Evolutionary conservation across 2,797 vertebrate species (phyloP), one percentile per base, ranked within the genome.

Genomic region (Cichlasoma orientale): DNA sequence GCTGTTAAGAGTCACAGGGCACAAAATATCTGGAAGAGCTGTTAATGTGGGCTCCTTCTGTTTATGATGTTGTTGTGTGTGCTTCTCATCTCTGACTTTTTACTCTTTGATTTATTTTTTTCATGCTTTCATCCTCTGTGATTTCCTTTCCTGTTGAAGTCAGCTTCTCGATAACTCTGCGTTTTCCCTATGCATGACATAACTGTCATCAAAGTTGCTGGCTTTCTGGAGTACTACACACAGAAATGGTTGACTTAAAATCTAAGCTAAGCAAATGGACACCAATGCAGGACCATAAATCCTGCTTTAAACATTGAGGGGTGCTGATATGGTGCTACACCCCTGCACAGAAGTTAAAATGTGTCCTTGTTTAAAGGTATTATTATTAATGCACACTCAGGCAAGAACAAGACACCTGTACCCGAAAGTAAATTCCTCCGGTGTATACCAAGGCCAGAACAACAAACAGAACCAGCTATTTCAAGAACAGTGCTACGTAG

Each of bases 361-460:
- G 38, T 18, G 1, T 61, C 12, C 21, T 3, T 38, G n/a, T n/a
- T 38, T 61, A 61, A 0, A 38, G 33, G n/a, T 14, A 0, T 61
- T 23, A 59, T 59, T 1, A 38, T 61, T 59, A 59, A 59, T 59
- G 31, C 19, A 41, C 31, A 31, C 31, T 31, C 31, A 31, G 31
- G 31, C 36, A 38, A 38, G 36, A 38, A 38, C 36, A 38, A 38
- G 3, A 38, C 36, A 11, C 10, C 36, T 12, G 11, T 11, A 38
- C 10, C 36, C 11, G 1, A 38, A 38, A 12, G 11, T 1, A 38
- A 38, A 38, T 38, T 9, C 10, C 36, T 38, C 36, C 2, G 2
- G 36, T 9, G 36, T 38, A 10, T 10, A 38, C 36, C 36, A 38
- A 38, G 36, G 36, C 36, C 36, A 38, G 3, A 38, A 11, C 36